Evolutionary conservation across 2,888 invertebrate species (phyloP).

Genomic region (Petrophora chlorosata): DNA sequence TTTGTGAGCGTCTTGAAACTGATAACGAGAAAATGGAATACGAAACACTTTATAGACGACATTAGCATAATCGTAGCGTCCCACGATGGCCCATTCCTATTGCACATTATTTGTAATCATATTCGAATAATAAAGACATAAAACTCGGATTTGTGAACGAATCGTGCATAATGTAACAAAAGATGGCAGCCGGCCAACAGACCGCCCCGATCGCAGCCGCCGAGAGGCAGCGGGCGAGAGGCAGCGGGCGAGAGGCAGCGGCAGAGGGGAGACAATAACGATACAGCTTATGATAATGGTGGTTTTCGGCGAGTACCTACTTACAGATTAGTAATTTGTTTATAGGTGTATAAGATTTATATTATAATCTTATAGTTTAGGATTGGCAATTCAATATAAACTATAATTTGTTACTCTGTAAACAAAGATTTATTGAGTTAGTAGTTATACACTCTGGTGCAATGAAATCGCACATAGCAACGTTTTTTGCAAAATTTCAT

Average conservation of each 20-base stretch:
- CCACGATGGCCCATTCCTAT: neutral
- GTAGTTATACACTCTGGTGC: too few species aligned
- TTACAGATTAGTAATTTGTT: conserved; percentile 15
- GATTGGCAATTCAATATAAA: too few species aligned
- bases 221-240: neutral
- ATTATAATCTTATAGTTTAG: too few species aligned
- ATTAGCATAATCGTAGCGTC: conserved; percentile 18
- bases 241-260: neutral
- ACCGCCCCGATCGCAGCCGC: neutral
- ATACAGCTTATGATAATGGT: conserved; percentile 26
- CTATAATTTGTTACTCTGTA: too few species aligned
- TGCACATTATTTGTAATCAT: conserved; percentile 19
- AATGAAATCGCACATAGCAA: too few species aligned
- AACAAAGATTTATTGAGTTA: too few species aligned
- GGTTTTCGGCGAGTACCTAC: conserved; percentile 9
- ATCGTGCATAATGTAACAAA: conserved; percentile 23
- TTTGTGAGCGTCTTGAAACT: neutral
- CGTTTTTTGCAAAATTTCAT: too few species aligned
- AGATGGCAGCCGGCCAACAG: conserved; percentile 32
- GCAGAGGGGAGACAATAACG: conserved; percentile 10
- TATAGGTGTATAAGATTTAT: too few species aligned
- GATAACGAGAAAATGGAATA: neutral
- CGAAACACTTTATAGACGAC: neutral
- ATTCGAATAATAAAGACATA: conserved; percentile 32
- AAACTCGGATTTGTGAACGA: conserved; percentile 24